These are phyloP conservation scores for Nesogale talazaci DNA, from an alignment of 2,113 vertebrate species.

Conservation along the genomic window DNA sequence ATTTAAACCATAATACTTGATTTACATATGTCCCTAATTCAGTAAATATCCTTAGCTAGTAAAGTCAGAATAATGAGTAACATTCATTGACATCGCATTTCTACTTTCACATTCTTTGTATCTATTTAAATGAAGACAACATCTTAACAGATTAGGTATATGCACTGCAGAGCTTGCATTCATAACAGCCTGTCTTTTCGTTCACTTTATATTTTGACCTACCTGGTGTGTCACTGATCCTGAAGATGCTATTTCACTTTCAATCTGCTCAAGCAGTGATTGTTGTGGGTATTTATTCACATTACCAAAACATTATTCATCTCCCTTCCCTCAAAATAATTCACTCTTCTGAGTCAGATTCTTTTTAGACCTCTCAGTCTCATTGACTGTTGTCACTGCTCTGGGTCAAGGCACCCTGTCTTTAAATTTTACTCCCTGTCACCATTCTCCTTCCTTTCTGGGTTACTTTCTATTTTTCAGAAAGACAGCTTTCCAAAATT, in stretches of 20 bases:
- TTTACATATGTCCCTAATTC: not conserved
- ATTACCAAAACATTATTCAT: not conserved
- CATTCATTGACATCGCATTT: not conserved
- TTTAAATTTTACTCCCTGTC: not conserved
- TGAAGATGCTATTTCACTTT: not conserved
- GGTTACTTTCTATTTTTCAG: not conserved
- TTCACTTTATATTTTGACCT: not conserved
- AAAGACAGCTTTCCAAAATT: not conserved
- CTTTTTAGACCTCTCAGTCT: not conserved
- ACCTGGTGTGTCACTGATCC: not conserved
- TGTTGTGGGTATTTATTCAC: not conserved
- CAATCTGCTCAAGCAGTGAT: not conserved
- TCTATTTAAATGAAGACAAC: not conserved
- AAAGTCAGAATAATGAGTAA: not conserved
- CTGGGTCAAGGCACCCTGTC: accelerated
- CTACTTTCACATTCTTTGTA: not conserved
- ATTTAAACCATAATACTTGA: not conserved
- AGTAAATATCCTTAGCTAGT: not conserved
- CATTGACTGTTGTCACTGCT: not conserved
- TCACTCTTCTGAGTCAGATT: not conserved
- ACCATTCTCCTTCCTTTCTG: not conserved
- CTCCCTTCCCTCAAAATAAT: not conserved
- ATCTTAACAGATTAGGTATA: not conserved
- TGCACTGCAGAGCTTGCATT: not conserved
- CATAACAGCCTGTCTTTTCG: not conserved